phyloP scores from a whole-genome alignment of 2,888 invertebrate species.

The Amblyteles armatorius region DNA sequence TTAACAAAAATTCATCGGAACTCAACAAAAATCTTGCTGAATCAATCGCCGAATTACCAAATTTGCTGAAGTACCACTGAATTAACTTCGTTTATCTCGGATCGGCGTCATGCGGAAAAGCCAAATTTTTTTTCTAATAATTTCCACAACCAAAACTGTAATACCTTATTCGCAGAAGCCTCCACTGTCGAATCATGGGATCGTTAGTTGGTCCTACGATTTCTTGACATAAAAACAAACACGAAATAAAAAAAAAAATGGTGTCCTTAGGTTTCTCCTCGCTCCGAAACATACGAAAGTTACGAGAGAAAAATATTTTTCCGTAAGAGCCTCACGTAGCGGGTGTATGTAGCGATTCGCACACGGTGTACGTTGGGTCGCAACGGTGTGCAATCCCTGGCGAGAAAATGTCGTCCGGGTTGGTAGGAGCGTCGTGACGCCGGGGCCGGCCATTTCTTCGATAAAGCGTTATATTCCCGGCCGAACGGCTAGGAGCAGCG shows the following conservation, averaged over 20 bases:
- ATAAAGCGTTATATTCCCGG: constrained; percentile 82
- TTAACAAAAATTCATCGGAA: not conserved
- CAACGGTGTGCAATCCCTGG: constrained; percentile 68
- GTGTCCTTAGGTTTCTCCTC: not conserved
- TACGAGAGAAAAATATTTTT: constrained; percentile 28
- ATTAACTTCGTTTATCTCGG: no score
- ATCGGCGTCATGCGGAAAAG: not conserved
- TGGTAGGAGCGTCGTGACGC: constrained; percentile 73
- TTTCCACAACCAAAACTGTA: not conserved
- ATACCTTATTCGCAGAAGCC: not conserved
- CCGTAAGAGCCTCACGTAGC: constrained; percentile 6
- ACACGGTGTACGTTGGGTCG: constrained; percentile 46
- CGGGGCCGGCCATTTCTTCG: constrained; percentile 83
- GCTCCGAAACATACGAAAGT: not conserved
- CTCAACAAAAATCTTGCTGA: no score
- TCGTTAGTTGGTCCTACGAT: not conserved
- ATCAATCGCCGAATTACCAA: no score
- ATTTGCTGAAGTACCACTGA: no score
- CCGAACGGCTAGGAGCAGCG: constrained; percentile 80
- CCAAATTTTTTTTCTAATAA: not conserved
- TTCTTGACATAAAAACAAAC: not conserved
- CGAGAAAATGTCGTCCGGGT: constrained; percentile 77
- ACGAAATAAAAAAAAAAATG: not conserved
- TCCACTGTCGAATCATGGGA: not conserved
- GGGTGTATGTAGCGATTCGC: constrained; percentile 21